Evolutionary conservation across 2,113 vertebrate species (phyloP).

Genomic region (Potamarius usumacintae): DNA sequence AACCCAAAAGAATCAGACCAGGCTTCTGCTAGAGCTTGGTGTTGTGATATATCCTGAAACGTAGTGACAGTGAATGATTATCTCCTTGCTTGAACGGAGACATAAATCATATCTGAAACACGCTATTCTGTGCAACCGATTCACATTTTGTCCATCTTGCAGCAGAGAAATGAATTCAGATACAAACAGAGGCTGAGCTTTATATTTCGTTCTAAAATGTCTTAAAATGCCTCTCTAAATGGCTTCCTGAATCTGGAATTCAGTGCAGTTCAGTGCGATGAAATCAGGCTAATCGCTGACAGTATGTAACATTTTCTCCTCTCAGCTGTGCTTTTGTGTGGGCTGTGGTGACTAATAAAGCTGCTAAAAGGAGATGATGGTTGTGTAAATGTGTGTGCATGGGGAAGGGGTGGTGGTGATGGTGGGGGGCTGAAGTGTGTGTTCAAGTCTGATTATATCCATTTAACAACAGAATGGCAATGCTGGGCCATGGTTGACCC

Average conservation of each 20-base stretch:
- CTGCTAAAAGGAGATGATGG: constrained; percentile 49
- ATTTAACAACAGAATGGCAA: constrained; percentile 80
- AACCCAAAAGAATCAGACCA: constrained; percentile 13
- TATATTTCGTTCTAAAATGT: constrained; percentile 17
- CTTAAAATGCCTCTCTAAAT: constrained; percentile 29
- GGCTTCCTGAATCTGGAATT: constrained; percentile 37
- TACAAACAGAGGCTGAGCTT: constrained; percentile 16
- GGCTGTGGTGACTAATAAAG: constrained; percentile 50
- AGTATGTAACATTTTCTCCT: constrained; percentile 42
- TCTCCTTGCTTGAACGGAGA: constrained; percentile 5
- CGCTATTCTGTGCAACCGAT: background rate
- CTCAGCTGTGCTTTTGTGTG: constrained; percentile 48
- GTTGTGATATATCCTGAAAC: background rate
- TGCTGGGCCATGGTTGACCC: constrained; percentile 73
- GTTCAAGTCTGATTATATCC: constrained; percentile 82
- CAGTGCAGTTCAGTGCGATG: constrained; percentile 51
- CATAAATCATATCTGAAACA: constrained; percentile 25
- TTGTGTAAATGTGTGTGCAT: constrained; percentile 35
- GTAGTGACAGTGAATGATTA: background rate
- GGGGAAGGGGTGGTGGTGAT: background rate
- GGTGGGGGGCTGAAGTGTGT: constrained; percentile 45
- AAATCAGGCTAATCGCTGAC: constrained; percentile 64
- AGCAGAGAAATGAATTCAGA: background rate
- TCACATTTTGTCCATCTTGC: constrained; percentile 20
- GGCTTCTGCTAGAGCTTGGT: background rate